Evolutionary conservation across 2,888 invertebrate genomes (phyloP), one percentile per base, ranked within the genome.

Genomic region (Torymus tubicola): DNA sequence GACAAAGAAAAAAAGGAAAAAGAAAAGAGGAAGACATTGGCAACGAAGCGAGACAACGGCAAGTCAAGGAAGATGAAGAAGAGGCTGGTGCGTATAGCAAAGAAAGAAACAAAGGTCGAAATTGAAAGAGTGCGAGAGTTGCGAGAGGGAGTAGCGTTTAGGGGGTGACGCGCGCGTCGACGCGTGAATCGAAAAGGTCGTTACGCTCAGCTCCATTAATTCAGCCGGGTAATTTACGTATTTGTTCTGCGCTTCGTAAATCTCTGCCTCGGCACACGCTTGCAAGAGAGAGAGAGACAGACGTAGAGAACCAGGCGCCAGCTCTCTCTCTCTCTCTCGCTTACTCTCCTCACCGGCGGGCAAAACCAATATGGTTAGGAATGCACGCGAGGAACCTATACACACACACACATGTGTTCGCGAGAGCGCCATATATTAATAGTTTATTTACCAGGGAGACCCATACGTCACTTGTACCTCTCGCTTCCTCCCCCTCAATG

Each of bases 311-410:
- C 8, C 60, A 81, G 77, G 81, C 81, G 81, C 81, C 78, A 64
- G 70, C 80, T 82, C 80, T 74, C 65, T 72, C 74, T 77, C 57
- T 57, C 72, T 82, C 18, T 82, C 81, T 80, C 82, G 76, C 78
- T 75, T 82, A 57, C 81, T 83, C 67, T 69, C 64, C 16, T 72
- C 82, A 80, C 83, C 84, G 83, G 82, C 86, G 85, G 84, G 83
- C 83, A 86, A 85, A 88, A 87, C 90, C 90, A 90, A 90, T 90
- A 90, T 90, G 90, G 90, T 90, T 90, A 90, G 90, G 90, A 90
- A 90, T 90, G 90, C 89, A 87, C 88, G 69, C 42, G 8, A 24
- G 60, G 88, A 88, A 89, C 89, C 88, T 89, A 74, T 55, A 58
- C 31, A 70, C 68, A 67, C 24, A 71, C 67, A 74, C 42, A 52